These are phyloP conservation scores for Craterocephalus amniculus DNA, from an alignment of 2,797 vertebrate genomes.

Conservation along the genomic window DNA sequence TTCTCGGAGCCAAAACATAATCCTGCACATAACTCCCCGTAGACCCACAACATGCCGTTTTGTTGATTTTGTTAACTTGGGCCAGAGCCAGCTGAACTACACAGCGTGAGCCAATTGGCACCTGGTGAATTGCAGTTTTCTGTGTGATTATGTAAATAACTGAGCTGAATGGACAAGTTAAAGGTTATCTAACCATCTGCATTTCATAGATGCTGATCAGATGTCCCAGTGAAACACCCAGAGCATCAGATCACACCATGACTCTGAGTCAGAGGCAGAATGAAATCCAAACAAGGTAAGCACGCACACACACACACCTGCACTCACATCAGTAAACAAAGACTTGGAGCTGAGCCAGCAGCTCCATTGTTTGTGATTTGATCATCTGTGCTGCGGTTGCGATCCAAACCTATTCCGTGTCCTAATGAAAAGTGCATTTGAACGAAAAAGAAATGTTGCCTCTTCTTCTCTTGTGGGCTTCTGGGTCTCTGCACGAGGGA, in stretches of 20 bases:
- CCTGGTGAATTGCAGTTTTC: background rate
- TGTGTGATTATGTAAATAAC: background rate
- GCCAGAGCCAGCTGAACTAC: background rate
- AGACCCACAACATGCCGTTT: background rate
- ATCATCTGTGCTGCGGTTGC: constrained; percentile 56
- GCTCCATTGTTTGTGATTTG: constrained; percentile 62
- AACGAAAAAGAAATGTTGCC: constrained; percentile 28
- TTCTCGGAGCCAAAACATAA: background rate
- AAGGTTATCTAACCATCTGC: background rate
- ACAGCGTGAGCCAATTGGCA: background rate
- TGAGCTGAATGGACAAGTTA: background rate
- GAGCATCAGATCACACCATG: constrained; percentile 18
- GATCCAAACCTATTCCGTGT: constrained; percentile 47
- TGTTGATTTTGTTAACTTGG: background rate
- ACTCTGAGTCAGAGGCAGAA: constrained; percentile 3
- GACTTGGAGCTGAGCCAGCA: constrained; percentile 39
- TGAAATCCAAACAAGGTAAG: constrained; percentile 23
- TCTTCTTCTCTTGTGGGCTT: constrained; percentile 43
- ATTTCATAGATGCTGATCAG: background rate
- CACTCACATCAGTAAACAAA: constrained; percentile 58
- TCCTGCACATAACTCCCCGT: background rate
- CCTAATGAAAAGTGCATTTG: constrained; percentile 74
- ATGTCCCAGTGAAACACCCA: background rate
- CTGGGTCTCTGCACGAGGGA: constrained; percentile 25
- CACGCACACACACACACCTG: constrained; percentile 18